These are phyloP conservation scores for Corythaeola cristata DNA, from an alignment of 2,113 vertebrate species.

Conservation along the genomic window DNA sequence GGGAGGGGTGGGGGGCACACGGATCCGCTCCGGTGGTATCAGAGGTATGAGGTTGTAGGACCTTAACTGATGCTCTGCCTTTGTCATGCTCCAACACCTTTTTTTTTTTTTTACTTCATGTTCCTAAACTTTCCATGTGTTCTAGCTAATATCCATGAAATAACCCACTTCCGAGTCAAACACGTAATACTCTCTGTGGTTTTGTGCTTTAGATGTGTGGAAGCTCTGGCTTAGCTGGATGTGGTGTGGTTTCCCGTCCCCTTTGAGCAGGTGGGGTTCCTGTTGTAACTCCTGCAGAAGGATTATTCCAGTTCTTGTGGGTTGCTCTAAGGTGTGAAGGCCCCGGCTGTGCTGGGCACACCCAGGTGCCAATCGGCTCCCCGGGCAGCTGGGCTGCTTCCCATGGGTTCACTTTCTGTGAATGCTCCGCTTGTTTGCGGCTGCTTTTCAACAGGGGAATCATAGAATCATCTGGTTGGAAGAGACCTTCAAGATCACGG, in stretches of 20 bases:
- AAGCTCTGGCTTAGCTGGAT: background rate
- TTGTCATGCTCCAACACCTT: conserved; percentile 20
- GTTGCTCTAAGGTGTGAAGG: fast-evolving
- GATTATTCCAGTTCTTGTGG: background rate
- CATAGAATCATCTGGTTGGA: no score
- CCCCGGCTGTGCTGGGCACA: background rate
- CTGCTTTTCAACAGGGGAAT: no score
- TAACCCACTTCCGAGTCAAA: background rate
- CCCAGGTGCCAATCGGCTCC: background rate
- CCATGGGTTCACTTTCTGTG: no score
- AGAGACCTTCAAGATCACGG: no score
- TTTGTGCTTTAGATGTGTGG: background rate
- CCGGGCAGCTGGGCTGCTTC: background rate
- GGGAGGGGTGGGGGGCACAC: no score
- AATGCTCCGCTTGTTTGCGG: no score
- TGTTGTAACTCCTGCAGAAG: background rate
- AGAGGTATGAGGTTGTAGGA: background rate
- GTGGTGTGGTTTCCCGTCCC: background rate
- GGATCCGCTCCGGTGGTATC: background rate
- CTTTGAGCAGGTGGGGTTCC: background rate
- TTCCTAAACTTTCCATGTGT: conserved; percentile 57
- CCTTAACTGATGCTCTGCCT: conserved; percentile 30
- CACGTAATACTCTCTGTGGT: background rate
- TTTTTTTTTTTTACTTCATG: background rate
- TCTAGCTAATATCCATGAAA: conserved; percentile 52